These are phyloP conservation scores for Bradypus variegatus DNA, from an alignment of 2,797 vertebrate genomes.

Conservation along the genomic window DNA sequence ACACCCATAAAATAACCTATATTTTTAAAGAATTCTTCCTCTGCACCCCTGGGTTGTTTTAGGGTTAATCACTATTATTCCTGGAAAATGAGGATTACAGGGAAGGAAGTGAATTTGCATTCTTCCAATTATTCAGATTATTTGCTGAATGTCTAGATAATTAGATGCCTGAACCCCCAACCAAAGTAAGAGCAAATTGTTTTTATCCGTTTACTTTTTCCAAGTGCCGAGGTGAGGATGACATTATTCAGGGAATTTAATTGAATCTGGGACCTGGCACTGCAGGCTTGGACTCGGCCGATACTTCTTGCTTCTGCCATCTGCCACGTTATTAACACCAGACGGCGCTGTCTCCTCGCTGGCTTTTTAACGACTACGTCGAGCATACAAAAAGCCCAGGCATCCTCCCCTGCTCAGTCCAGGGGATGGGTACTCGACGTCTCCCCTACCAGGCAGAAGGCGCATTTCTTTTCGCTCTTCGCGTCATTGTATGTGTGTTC, in stretches of 20 bases:
- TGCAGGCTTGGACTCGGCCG: fast-evolving
- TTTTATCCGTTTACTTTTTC: background rate
- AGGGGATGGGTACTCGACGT: too few species aligned
- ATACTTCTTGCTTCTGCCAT: background rate
- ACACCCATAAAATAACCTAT: background rate
- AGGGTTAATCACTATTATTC: background rate
- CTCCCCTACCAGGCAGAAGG: background rate
- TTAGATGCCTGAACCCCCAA: background rate
- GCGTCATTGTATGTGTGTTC: background rate
- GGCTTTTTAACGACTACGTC: background rate
- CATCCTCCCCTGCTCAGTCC: background rate
- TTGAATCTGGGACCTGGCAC: background rate
- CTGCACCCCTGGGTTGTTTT: background rate
- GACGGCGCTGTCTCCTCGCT: constrained; percentile 43
- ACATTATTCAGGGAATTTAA: background rate
- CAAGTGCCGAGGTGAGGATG: background rate
- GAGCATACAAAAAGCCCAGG: background rate
- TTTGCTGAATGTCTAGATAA: background rate
- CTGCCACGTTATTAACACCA: background rate
- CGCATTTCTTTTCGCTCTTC: background rate
- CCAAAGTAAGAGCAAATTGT: background rate
- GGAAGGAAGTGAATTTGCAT: background rate
- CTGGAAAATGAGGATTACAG: background rate
- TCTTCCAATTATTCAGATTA: background rate
- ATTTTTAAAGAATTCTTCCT: background rate